A percentile compares a stretch with the other conserved stretches of the same genome.
These are phyloP conservation scores for Alces alces DNA, from an alignment of 2,113 vertebrate species.

Conservation along the genomic window DNA sequence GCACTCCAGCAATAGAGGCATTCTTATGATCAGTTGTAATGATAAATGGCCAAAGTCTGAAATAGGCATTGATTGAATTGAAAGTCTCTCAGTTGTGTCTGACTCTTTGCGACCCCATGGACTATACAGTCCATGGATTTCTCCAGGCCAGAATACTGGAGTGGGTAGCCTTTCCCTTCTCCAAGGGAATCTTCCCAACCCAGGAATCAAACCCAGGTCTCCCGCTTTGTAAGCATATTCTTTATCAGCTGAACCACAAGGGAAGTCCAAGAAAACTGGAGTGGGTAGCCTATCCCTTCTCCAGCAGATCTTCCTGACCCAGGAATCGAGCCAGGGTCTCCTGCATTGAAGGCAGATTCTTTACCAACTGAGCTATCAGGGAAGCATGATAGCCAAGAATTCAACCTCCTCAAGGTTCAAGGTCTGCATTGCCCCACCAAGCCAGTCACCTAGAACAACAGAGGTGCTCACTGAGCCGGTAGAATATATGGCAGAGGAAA, in stretches of 20 bases:
- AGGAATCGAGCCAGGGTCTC: not conserved
- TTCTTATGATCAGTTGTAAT: not conserved
- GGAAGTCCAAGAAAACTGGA: not conserved
- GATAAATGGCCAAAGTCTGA: not conserved
- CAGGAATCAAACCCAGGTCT: not conserved
- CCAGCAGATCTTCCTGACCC: not conserved
- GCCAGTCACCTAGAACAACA: not conserved
- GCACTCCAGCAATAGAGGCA: not conserved
- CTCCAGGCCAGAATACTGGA: not conserved
- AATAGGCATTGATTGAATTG: not conserved
- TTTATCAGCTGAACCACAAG: not conserved
- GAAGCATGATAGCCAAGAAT: not conserved
- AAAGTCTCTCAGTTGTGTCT: not conserved
- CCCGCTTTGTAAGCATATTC: not conserved
- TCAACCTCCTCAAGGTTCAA: not conserved
- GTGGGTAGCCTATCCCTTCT: not conserved
- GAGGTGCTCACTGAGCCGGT: not conserved
- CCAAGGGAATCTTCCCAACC: not conserved
- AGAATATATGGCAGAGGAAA: not conserved
- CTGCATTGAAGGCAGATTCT: not conserved
- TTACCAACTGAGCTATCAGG: not conserved
- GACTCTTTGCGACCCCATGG: not conserved
- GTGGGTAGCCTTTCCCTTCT: not conserved
- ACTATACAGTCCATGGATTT: not conserved
- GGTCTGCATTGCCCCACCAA: fast-evolving